Base-by-base conservation (phyloP, 2,113 vertebrate species). In the Oreochromis niloticus region DNA sequence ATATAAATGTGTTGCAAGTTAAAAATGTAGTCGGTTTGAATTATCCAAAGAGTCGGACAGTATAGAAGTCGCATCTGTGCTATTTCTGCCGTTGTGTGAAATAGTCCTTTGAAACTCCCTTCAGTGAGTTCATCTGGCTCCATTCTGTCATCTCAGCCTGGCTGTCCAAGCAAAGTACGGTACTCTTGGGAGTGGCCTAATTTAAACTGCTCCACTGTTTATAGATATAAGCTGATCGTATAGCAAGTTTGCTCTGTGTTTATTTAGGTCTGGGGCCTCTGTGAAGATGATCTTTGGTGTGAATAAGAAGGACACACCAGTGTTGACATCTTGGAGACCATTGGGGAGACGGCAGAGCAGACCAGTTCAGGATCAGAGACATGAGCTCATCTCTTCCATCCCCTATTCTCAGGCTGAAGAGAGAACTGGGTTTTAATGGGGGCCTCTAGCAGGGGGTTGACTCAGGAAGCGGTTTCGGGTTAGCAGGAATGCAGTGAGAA, bases 161-260 rank as follows among this genome's bases (percentile, higher is more conserved):
- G 86, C 85, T 73, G 84, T 92, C 91, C 87, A 83, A 90, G 92
- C 81, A 81, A 85, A 90, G 88, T 46, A 59, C 43, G 13, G 57
- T 17, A 17, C 92, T 93, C 88, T 73, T 16, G 87, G 91, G 92
- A 94, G 61, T 2, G 88, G 87, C 71, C 88, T 89, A 46, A 92
- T 94, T 95, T 92, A 90, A 91, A 87, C 87, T 34, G 81, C 56
- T 63, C 84, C 75, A 12, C 84, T 95, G 93, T 95, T 95, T 92
- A 91, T 92, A 95, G 91, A 95, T 95, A 84, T 85, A 90, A 88
- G 83, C 66, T 93, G 91, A 93, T 94, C 92, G 88, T 93, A 93
- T 91, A 94, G 93, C 84, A 16, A 90, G 90, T 93, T 81, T 91
- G 81, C 57, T 52, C 84, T 89, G 43, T 94, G 93, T 96, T 95